Evolutionary conservation across 2,888 invertebrate species (phyloP).

Genomic region (Xestia sexstrigata): DNA sequence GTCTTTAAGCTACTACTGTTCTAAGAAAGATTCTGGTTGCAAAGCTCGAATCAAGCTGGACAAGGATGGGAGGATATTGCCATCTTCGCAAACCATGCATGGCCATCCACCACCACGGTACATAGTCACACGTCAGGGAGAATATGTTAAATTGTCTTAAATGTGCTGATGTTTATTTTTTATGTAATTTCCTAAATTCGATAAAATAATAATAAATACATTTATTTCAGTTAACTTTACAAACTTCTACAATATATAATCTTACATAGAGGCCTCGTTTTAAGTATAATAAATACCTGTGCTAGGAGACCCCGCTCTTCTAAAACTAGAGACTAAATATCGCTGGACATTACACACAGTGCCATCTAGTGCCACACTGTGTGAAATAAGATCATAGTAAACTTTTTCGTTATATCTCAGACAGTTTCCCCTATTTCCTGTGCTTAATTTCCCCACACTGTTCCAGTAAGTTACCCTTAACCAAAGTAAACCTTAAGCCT

Average conservation of each 20-base stretch:
- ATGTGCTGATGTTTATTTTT: not conserved
- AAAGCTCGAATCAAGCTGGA: conserved; percentile 73
- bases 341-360: too few relatives aligned
- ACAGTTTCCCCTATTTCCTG: not conserved
- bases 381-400: not conserved
- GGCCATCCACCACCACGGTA: conserved; percentile 59
- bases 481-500: too few relatives aligned
- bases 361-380: too few relatives aligned
- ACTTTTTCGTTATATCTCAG: not conserved
- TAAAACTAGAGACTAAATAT: too few relatives aligned
- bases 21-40: conserved; percentile 72
- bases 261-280: too few relatives aligned
- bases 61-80: conserved; percentile 61
- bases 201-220: too few relatives aligned
- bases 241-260: too few relatives aligned
- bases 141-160: conserved; percentile 61
- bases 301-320: too few relatives aligned
- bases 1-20: conserved; percentile 69
- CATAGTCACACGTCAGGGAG: conserved; percentile 39
- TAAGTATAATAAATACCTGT: too few relatives aligned
- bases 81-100: conserved; percentile 44
- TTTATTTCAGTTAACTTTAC: too few relatives aligned
- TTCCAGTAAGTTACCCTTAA: too few relatives aligned
- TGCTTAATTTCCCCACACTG: not conserved
- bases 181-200: too few relatives aligned